These are phyloP conservation scores for Nymphicus hollandicus DNA, from an alignment of 2,113 vertebrate genomes.

Conservation along the genomic window DNA sequence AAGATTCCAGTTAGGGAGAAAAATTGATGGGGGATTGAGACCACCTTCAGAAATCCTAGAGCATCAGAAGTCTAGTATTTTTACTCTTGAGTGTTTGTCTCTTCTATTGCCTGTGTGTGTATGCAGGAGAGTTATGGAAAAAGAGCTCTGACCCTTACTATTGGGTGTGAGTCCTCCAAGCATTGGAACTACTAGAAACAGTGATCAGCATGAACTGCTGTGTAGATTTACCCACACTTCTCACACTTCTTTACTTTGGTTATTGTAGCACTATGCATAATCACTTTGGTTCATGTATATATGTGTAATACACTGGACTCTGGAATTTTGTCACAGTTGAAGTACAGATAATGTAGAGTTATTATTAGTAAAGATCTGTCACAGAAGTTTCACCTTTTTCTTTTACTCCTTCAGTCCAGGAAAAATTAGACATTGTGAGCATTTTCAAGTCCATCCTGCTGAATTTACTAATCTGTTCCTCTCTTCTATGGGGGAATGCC, in stretches of 20 bases:
- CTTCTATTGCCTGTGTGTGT: background rate
- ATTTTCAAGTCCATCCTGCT: background rate
- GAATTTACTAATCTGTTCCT: background rate
- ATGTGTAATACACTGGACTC: background rate
- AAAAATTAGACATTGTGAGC: background rate
- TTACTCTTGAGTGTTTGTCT: background rate
- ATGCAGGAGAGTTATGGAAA: background rate
- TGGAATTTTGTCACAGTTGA: background rate
- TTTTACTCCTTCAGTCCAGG: background rate
- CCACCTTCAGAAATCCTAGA: background rate
- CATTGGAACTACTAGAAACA: background rate
- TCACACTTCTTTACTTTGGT: background rate
- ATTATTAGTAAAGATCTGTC: background rate
- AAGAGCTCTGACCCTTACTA: background rate
- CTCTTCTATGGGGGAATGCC: background rate
- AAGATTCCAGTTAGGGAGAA: background rate
- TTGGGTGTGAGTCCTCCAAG: background rate
- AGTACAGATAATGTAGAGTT: background rate
- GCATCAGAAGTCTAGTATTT: background rate
- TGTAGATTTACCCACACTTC: background rate
- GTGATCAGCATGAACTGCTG: background rate
- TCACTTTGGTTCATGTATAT: background rate
- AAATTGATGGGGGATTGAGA: background rate
- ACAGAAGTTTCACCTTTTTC: background rate
- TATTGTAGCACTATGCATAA: background rate